A percentile compares a stretch with the other conserved stretches of the same genome.
These are phyloP conservation scores for Cottus gobio DNA, from an alignment of 2,113 vertebrate species.

Conservation along the genomic window DNA sequence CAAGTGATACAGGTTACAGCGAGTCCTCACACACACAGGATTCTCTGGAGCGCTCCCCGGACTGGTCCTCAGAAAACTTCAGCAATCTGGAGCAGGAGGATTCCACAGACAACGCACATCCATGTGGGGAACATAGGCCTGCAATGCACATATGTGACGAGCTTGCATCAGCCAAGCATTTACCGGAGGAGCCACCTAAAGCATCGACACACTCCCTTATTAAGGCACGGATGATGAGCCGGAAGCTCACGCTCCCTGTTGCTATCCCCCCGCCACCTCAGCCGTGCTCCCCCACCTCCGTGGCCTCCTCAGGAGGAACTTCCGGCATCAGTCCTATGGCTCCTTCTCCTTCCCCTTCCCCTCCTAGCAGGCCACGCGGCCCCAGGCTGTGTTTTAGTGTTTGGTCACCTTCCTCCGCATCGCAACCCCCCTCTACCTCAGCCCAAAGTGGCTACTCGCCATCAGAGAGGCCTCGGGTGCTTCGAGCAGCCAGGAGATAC, in stretches of 20 bases:
- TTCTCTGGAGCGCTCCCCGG: constrained; percentile 79
- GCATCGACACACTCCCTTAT: constrained; percentile 69
- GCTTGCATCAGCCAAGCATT: constrained; percentile 78
- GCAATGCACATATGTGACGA: constrained; percentile 74
- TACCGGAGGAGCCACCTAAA: constrained; percentile 75
- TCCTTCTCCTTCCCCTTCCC: constrained; percentile 76
- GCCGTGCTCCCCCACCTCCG: constrained; percentile 77
- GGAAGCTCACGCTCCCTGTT: constrained; percentile 76
- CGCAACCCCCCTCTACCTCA: constrained; percentile 75
- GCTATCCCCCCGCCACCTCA: constrained; percentile 71
- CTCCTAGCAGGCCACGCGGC: constrained; percentile 74
- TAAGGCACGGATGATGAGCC: constrained; percentile 76
- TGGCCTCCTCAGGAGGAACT: constrained; percentile 74
- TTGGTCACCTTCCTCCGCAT: constrained; percentile 79
- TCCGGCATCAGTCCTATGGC: constrained; percentile 72
- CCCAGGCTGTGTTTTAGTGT: constrained; percentile 86
- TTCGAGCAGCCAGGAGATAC: constrained; percentile 61
- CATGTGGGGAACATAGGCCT: constrained; percentile 67
- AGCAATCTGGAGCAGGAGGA: constrained; percentile 83
- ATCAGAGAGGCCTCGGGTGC: constrained; percentile 68
- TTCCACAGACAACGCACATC: constrained; percentile 64
- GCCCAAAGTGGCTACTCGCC: constrained; percentile 58
- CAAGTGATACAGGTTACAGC: constrained; percentile 75
- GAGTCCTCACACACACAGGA: constrained; percentile 81
- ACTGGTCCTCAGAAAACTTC: constrained; percentile 84